Percentiles rank a stretch among this genome's conserved stretches.
These are phyloP conservation scores for Drosophila busckii DNA, from an alignment of 1,140 invertebrate genomes.

Conservation along the genomic window DNA sequence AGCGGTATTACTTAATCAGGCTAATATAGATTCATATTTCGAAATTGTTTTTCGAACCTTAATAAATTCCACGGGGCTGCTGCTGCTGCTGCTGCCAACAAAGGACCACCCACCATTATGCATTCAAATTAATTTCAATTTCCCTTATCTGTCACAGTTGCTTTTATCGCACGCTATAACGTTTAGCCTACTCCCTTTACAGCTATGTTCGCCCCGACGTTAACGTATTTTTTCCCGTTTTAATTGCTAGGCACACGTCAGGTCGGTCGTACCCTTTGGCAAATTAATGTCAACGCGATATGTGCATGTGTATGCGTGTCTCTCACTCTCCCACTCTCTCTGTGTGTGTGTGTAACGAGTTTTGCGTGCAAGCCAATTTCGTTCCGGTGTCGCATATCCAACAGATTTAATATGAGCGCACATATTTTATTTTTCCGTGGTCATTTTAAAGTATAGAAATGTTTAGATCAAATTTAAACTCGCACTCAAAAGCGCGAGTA, in stretches of 20 bases:
- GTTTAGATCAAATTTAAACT: constrained; percentile 1
- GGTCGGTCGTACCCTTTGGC: constrained; percentile 44
- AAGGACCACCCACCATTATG: constrained; percentile 40
- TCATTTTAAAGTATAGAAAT: not conserved
- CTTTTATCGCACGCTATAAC: not conserved
- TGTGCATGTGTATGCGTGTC: not conserved
- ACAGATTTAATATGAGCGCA: constrained; percentile 33
- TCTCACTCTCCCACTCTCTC: not conserved
- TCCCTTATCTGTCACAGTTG: constrained; percentile 58
- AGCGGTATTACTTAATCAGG: no score
- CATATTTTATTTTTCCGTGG: constrained; percentile 29
- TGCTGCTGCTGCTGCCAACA: no score
- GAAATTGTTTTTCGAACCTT: no score
- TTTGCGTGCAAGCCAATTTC: constrained; percentile 24
- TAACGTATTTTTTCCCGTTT: constrained; percentile 27
- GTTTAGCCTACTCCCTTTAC: constrained; percentile 16
- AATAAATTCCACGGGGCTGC: no score
- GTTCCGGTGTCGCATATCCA: constrained; percentile 18
- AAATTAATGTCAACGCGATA: constrained; percentile 43
- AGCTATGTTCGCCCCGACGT: constrained; percentile 13
- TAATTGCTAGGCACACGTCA: constrained; percentile 66
- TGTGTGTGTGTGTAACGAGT: not conserved
- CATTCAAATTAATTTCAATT: constrained; percentile 71
- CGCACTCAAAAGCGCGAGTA: no score
- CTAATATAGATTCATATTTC: no score